Conservation (phyloP, 2,888 invertebrate genomes). For the Drosophila sordidula region DNA sequence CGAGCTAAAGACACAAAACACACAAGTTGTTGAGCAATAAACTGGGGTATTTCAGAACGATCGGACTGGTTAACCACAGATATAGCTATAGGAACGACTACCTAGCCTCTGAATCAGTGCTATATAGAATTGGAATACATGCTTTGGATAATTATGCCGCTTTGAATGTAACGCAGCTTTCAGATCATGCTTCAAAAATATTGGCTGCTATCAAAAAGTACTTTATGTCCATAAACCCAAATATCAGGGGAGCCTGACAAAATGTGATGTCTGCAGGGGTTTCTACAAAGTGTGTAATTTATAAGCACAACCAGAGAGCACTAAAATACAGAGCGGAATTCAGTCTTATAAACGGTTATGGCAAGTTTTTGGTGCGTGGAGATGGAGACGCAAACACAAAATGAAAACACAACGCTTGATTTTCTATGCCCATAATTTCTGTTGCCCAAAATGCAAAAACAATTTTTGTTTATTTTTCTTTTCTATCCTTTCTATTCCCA, state of each 20-base stretch:
- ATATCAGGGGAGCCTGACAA: slow-evolving; percentile 2
- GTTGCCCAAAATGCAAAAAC: no score
- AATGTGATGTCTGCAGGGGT: slow-evolving; percentile 63
- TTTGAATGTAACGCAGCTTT: slow-evolving; percentile 11
- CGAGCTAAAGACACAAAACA: slow-evolving; percentile 39
- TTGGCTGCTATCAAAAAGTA: slow-evolving; percentile 31
- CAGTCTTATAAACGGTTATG: no score
- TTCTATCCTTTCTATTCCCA: no score
- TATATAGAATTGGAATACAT: slow-evolving; percentile 53
- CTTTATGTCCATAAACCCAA: slow-evolving; percentile 65
- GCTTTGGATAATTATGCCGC: slow-evolving; percentile 32
- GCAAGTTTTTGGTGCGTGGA: no score
- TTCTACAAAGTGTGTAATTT: slow-evolving; percentile 47
- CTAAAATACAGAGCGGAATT: no score
- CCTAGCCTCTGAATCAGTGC: slow-evolving; percentile 69
- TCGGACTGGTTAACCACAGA: slow-evolving; percentile 1
- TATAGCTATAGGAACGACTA: slow-evolving; percentile 35
- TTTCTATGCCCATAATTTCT: no score
- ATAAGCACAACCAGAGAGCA: slow-evolving; percentile 37
- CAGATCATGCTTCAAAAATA: not conserved
- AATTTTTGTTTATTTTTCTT: no score
- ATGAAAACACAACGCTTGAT: no score
- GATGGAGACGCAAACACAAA: no score
- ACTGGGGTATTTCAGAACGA: slow-evolving; percentile 7
- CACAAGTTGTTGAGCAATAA: slow-evolving; percentile 17